phyloP scores from a whole-genome alignment of 2,888 invertebrate species.

The Lepidochrysops patricia region DNA sequence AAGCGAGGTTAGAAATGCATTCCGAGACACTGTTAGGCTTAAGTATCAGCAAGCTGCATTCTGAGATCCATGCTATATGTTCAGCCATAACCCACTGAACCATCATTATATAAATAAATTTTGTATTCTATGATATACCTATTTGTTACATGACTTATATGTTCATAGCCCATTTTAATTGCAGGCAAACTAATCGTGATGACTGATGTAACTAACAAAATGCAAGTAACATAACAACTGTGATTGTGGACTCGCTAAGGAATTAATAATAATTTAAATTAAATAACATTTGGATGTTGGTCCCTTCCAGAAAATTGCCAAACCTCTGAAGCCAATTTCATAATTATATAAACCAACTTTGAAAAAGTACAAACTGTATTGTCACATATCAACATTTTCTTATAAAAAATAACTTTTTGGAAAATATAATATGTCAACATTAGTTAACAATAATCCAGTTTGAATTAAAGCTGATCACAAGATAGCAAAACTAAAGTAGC shows the following conservation, averaged over 20 bases:
- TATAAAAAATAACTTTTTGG: slow-evolving; percentile 70
- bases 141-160: slow-evolving; percentile 40
- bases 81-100: slow-evolving; percentile 66
- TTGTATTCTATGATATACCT: slow-evolving; percentile 50
- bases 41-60: slow-evolving; percentile 62
- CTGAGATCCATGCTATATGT: slow-evolving; percentile 72
- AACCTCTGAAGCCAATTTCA: slow-evolving; percentile 45
- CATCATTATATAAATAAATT: slow-evolving; percentile 57
- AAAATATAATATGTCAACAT: slow-evolving; percentile 58
- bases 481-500: slow-evolving; percentile 69
- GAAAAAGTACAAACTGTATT: slow-evolving; percentile 65
- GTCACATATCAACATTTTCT: slow-evolving; percentile 65
- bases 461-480: slow-evolving; percentile 70
- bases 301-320: slow-evolving; percentile 66
- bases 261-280: slow-evolving; percentile 32
- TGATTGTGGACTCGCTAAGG: slow-evolving; percentile 37
- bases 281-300: slow-evolving; percentile 56
- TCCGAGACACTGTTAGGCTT: slow-evolving; percentile 42
- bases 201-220: slow-evolving; percentile 51
- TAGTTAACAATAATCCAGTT: slow-evolving; percentile 65
- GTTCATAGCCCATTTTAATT: slow-evolving; percentile 63
- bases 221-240: slow-evolving; percentile 42
- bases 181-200: slow-evolving; percentile 38
- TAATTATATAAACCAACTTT: slow-evolving; percentile 42
- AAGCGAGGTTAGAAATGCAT: slow-evolving; percentile 31